These are phyloP conservation scores for Meda fulgida DNA, from an alignment of 2,797 vertebrate species.

Conservation along the genomic window DNA sequence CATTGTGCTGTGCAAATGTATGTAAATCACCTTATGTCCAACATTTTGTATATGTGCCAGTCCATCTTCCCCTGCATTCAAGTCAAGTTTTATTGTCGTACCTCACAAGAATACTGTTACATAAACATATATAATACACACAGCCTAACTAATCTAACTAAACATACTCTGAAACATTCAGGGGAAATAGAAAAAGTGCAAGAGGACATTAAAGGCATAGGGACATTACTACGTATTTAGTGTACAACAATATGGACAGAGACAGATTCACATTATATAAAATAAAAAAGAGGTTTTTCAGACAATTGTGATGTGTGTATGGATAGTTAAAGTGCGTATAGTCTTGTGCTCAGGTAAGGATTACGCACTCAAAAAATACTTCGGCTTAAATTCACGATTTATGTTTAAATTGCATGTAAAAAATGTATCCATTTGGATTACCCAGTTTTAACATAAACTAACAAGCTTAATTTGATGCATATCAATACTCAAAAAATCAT, in stretches of 20 bases:
- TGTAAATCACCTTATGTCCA: constrained; percentile 33
- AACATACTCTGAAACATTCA: neutral
- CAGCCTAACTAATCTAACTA: neutral
- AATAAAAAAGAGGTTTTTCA: no score
- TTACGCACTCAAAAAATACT: no score
- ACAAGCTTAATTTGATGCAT: neutral
- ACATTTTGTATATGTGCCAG: neutral
- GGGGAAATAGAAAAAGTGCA: no score
- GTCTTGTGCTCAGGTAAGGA: no score
- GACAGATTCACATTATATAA: no score
- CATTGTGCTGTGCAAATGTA: constrained; percentile 16
- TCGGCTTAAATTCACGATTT: no score
- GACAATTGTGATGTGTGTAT: neutral
- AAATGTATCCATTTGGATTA: neutral
- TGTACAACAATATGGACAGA: no score
- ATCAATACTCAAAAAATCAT: neutral
- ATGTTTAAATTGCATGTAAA: no score
- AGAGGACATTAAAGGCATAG: no score
- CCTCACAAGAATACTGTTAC: neutral
- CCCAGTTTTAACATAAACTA: neutral
- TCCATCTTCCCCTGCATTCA: neutral
- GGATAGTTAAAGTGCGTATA: neutral
- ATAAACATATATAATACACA: neutral
- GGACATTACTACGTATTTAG: no score
- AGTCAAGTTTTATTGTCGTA: neutral